These are phyloP conservation scores for Hoplodrina ambigua DNA, from an alignment of 2,888 invertebrate genomes.

Conservation along the genomic window DNA sequence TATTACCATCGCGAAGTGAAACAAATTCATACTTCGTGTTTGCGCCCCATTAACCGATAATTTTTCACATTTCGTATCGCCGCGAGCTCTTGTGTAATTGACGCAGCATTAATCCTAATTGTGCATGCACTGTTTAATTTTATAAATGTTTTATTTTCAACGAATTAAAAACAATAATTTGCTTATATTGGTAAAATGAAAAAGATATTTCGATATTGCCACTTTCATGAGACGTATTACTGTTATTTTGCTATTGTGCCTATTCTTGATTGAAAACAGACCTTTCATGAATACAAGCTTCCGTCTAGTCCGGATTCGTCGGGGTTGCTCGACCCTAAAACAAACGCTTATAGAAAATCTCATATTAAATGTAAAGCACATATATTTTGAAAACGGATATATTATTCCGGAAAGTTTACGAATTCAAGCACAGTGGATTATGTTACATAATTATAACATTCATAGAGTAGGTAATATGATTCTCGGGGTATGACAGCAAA, in stretches of 20 bases:
- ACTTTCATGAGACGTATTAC: neutral
- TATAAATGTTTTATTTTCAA: slow-evolving; percentile 42
- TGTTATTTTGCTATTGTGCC: neutral
- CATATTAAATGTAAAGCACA: neutral
- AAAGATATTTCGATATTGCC: neutral
- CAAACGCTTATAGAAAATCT: no score
- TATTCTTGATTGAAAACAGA: neutral
- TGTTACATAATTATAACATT: neutral
- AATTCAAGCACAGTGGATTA: neutral
- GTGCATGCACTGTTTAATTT: slow-evolving; percentile 70
- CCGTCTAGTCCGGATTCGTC: neutral
- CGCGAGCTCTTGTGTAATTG: slow-evolving; percentile 71
- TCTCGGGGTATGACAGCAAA: neutral
- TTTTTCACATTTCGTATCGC: slow-evolving; percentile 68
- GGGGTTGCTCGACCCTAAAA: no score
- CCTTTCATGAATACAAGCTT: neutral
- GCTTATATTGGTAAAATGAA: neutral
- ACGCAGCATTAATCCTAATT: slow-evolving; percentile 76
- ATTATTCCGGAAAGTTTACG: neutral
- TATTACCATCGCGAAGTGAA: slow-evolving; percentile 40
- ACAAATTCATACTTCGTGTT: slow-evolving; percentile 55
- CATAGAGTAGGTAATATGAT: neutral
- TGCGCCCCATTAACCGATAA: slow-evolving; percentile 70
- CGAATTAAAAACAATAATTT: slow-evolving; percentile 38
- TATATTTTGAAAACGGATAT: neutral